Evolutionary conservation across 2,888 invertebrate species (phyloP).

Genomic region (Nycteola revayana): DNA sequence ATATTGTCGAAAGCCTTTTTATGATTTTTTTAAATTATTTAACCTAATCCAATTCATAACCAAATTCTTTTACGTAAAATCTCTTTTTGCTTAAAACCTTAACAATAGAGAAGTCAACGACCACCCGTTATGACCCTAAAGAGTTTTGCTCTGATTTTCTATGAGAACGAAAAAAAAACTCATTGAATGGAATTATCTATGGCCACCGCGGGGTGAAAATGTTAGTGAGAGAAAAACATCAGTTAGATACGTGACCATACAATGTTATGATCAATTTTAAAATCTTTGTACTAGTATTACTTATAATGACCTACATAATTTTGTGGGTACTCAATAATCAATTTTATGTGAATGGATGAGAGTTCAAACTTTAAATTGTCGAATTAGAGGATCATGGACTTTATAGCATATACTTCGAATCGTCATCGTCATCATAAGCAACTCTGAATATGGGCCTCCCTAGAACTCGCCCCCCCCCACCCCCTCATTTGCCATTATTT

Average conservation of each 20-base stretch:
- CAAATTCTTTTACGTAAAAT: conserved; percentile 21
- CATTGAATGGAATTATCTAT: conserved; percentile 27
- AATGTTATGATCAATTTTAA: conserved; percentile 24
- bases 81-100: conserved; percentile 21
- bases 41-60: not conserved
- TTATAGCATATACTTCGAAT: too few species aligned
- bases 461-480: too few species aligned
- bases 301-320: conserved; percentile 7
- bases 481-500: too few species aligned
- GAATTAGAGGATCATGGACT: too few species aligned
- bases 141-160: conserved; percentile 7
- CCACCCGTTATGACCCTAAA: conserved; percentile 17
- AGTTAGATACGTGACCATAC: conserved; percentile 34
- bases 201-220: conserved; percentile 24
- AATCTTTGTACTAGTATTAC: not conserved
- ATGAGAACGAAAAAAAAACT: conserved; percentile 20
- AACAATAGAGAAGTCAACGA: conserved; percentile 26
- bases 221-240: conserved; percentile 21
- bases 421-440: too few species aligned
- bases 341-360: too few species aligned
- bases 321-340: not conserved
- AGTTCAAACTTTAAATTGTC: too few species aligned
- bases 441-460: too few species aligned
- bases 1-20: too few species aligned
- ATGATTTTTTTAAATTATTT: not conserved